Percentiles rank a stretch among this genome's conserved stretches.
Evolutionary conservation across 1,140 invertebrate species (phyloP).

Genomic region (Eciton burchellii): DNA sequence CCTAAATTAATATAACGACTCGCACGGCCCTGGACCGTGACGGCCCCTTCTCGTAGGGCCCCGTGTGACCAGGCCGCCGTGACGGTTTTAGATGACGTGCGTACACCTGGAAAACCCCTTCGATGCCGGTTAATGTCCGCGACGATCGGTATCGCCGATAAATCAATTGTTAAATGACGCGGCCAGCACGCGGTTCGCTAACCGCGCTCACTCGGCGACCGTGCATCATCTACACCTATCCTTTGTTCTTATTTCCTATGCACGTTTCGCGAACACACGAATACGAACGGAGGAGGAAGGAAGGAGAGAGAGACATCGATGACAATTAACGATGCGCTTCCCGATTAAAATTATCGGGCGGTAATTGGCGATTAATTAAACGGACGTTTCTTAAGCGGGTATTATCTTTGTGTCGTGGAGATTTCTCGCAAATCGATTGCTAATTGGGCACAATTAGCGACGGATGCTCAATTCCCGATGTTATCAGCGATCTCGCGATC

Average conservation of each 20-base stretch:
- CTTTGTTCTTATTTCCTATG: neutral
- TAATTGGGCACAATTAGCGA: constrained; percentile 67
- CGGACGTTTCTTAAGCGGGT: constrained; percentile 42
- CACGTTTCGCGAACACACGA: constrained; percentile 12
- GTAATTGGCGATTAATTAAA: constrained; percentile 68
- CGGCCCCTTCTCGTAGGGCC: constrained; percentile 31
- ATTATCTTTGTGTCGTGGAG: constrained; percentile 6
- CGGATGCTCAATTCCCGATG: constrained; percentile 33
- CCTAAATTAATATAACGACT: constrained; percentile 74
- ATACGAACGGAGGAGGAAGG: neutral
- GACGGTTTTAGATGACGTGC: constrained; percentile 53
- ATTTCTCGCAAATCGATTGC: constrained; percentile 36
- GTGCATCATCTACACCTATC: neutral
- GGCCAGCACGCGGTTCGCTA: neutral
- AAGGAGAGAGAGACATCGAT: neutral
- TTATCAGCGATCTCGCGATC: constrained; percentile 24
- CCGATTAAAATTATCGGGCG: constrained; percentile 59
- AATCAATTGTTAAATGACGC: constrained; percentile 37
- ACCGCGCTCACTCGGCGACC: neutral
- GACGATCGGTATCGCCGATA: constrained; percentile 57
- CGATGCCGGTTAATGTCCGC: constrained; percentile 25
- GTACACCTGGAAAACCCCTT: neutral
- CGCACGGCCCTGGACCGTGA: constrained; percentile 58
- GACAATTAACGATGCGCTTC: constrained; percentile 50
- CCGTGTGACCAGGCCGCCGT: constrained; percentile 55